A percentile compares a stretch with the other conserved stretches of the same genome.
Conservation (phyloP, 2,113 vertebrate genomes). For the Prolemur simus region DNA sequence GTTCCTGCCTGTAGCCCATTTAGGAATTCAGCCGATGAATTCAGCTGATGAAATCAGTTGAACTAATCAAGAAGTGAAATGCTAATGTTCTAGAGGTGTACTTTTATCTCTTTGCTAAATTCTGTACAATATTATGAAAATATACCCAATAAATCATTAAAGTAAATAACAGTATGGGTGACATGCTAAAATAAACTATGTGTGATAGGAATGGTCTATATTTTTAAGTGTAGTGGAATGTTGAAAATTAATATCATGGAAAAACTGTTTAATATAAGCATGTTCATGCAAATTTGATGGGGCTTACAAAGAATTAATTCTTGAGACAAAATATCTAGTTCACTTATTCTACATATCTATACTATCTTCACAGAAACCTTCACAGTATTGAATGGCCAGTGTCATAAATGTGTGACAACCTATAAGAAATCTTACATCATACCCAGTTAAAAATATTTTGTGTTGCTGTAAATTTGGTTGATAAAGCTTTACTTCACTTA, state of each 20-base stretch:
- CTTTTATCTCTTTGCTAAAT: constrained; percentile 77
- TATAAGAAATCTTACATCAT: not conserved
- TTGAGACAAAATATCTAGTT: constrained; percentile 63
- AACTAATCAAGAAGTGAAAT: constrained; percentile 72
- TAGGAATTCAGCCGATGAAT: constrained; percentile 60
- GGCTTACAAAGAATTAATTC: constrained; percentile 23
- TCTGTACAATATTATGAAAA: constrained; percentile 72
- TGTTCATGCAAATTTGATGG: constrained; percentile 50
- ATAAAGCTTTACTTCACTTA: not conserved
- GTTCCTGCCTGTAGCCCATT: constrained; percentile 53
- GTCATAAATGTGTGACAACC: constrained; percentile 69
- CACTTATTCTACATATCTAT: constrained; percentile 50
- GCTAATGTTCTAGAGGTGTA: constrained; percentile 60
- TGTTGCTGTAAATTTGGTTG: not conserved
- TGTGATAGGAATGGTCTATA: constrained; percentile 67
- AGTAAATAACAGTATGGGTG: constrained; percentile 52
- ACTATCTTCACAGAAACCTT: not conserved
- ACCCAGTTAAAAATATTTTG: not conserved
- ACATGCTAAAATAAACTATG: constrained; percentile 63
- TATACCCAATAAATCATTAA: constrained; percentile 64
- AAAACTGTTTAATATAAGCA: constrained; percentile 73
- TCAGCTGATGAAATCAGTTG: constrained; percentile 72
- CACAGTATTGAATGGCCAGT: constrained; percentile 37
- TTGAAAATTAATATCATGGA: constrained; percentile 73
- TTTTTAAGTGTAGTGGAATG: constrained; percentile 73